Evolutionary conservation across 2,888 invertebrate species (phyloP), one percentile per base, ranked within the genome.

Genomic region (Craniophora ligustri): DNA sequence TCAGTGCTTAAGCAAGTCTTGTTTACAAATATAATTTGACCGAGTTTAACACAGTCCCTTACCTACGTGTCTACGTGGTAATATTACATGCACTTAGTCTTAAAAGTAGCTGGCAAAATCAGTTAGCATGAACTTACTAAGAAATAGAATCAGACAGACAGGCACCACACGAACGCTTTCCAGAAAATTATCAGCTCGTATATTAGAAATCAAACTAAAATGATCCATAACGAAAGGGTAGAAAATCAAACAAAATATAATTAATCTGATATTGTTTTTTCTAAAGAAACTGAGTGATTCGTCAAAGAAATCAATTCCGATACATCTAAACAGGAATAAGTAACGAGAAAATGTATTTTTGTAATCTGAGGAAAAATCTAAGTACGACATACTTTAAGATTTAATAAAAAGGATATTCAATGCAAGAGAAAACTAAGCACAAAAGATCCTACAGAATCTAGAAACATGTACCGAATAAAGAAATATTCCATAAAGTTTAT

Each of bases 301-400:
- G 0, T 58, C 53, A 8, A 76, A 69, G 11, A 76, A 46, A n/a
- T 69, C 60, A 6, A 78, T 38, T 0, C 78, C 78, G 11, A 76
- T 60, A 5, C 47, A 47, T 46, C 56, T 41, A 3, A 75, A 45
- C 0, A 74, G 35, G 11, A 23, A 13, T 10, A 61, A 13, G 26
- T 64, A 72, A 1, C 40, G 44, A 1, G 13, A 34, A 14, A 71
- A 67, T 4, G 71, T 78, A 15, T 54, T 55, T 50, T 39, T 70
- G 26, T 67, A 76, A n/a, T 62, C 66, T 7, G 18, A 1, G 0
- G 68, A 59, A 4, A 79, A 46, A 13, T 61, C 41, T 1, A 40
- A 38, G 11, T 32, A 63, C 19, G 11, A 34, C 68, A 67, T 67
- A 4, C 14, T 40, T n/a, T n/a, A n/a, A n/a, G n/a, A n/a, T n/a